Evolutionary conservation across 2,888 invertebrate species (phyloP).

Genomic region (Sarcophaga carnaria): DNA sequence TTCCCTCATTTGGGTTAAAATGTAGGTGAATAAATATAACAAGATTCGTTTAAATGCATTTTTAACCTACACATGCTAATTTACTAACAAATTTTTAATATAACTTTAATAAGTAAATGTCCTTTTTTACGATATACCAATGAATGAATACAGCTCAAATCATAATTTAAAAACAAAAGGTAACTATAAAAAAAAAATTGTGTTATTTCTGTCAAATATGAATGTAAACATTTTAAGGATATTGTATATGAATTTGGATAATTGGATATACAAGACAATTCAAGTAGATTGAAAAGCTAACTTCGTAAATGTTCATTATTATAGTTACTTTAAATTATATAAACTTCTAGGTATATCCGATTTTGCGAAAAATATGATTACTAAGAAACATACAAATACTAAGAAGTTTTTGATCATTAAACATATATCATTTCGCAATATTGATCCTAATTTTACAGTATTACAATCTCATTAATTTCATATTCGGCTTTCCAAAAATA

Average conservation of each 20-base stretch:
- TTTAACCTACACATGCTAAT: conserved; percentile 21
- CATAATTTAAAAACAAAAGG: not conserved
- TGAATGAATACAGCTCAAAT: conserved; percentile 1
- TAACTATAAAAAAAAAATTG: not conserved
- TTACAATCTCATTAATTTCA: no score
- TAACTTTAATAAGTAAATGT: conserved; percentile 23
- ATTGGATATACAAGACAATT: not conserved
- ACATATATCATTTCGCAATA: no score
- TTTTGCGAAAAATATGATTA: not conserved
- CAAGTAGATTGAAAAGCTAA: not conserved
- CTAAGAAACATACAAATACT: not conserved
- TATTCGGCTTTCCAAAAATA: no score
- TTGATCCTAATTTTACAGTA: no score
- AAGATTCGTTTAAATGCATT: conserved; percentile 39
- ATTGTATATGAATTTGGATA: not conserved
- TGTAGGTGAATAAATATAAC: conserved; percentile 5
- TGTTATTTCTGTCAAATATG: not conserved
- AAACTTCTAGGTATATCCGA: not conserved
- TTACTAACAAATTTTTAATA: conserved; percentile 30
- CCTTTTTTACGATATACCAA: not conserved
- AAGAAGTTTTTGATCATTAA: no score
- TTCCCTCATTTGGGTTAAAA: not conserved
- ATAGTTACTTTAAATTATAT: not conserved
- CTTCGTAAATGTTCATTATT: not conserved
- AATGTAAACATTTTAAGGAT: not conserved